A percentile compares a stretch with the other conserved stretches of the same genome.
Evolutionary conservation across 2,113 vertebrate species (phyloP).

Genomic region (Cheirogaleus medius): DNA sequence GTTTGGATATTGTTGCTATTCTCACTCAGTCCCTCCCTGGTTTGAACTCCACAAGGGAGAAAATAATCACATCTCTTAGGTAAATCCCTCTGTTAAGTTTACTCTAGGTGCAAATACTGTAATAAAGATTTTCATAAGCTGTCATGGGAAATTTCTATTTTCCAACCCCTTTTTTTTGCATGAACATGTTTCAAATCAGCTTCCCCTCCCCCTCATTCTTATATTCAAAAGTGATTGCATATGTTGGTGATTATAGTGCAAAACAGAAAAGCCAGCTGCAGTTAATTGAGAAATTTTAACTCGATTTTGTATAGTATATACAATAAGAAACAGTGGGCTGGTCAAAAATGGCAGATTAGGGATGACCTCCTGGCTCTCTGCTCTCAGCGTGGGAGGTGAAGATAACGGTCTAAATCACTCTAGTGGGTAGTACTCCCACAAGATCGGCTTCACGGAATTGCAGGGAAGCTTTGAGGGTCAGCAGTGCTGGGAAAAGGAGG

Average conservation of each 20-base stretch:
- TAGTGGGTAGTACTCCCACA: too few species aligned
- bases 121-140: neutral
- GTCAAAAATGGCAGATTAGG: too few species aligned
- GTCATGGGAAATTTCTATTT: neutral
- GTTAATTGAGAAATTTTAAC: neutral
- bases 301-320: neutral
- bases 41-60: neutral
- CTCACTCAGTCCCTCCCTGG: neutral
- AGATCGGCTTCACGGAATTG: too few species aligned
- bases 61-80: neutral
- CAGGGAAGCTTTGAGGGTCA: too few species aligned
- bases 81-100: neutral
- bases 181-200: neutral
- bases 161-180: neutral
- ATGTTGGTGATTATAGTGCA: neutral
- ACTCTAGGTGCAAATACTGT: neutral
- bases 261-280: neutral
- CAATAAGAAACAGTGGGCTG: neutral
- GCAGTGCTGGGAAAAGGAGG: too few species aligned
- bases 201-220: neutral
- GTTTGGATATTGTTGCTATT: neutral
- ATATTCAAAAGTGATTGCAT: neutral
- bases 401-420: too few species aligned
- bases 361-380: too few species aligned
- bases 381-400: too few species aligned